Evolutionary conservation across 2,888 invertebrate species (phyloP).

Genomic region (Melieria crassipennis): DNA sequence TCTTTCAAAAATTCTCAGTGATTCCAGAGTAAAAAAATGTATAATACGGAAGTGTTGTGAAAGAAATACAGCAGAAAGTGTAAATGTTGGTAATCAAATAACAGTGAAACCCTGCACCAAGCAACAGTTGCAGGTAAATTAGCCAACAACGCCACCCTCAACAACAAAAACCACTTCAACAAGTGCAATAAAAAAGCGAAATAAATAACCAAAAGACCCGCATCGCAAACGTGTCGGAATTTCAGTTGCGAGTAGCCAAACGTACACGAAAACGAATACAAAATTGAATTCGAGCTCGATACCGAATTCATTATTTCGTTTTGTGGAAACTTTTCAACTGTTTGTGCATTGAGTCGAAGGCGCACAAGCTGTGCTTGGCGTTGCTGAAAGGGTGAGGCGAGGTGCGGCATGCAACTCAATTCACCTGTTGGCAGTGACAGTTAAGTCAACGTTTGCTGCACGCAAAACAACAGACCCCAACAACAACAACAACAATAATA

Average conservation of each 20-base stretch:
- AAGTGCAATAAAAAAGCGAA: neutral
- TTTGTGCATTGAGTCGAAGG: neutral
- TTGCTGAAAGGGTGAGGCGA: too few species aligned
- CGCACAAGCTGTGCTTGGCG: too few species aligned
- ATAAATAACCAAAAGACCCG: slow-evolving; percentile 34
- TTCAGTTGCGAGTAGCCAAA: slow-evolving; percentile 22
- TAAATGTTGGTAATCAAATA: neutral
- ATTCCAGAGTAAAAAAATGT: too few species aligned
- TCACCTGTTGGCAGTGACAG: slow-evolving; percentile 19
- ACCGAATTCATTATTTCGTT: too few species aligned
- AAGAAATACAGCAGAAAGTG: too few species aligned
- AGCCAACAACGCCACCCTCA: too few species aligned
- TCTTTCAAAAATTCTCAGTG: too few species aligned
- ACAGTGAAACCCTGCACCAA: neutral
- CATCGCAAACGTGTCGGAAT: slow-evolving; percentile 42
- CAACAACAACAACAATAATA: slow-evolving; percentile 5
- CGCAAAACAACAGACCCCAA: neutral
- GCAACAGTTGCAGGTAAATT: too few species aligned
- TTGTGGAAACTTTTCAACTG: neutral
- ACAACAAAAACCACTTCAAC: too few species aligned
- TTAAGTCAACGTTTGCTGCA: neutral
- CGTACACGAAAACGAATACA: too few species aligned
- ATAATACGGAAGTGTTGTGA: too few species aligned
- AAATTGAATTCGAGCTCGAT: too few species aligned
- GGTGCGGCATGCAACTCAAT: neutral